Evolutionary conservation across 2,113 vertebrate species (phyloP).

Genomic region (Donacobius atricapilla): DNA sequence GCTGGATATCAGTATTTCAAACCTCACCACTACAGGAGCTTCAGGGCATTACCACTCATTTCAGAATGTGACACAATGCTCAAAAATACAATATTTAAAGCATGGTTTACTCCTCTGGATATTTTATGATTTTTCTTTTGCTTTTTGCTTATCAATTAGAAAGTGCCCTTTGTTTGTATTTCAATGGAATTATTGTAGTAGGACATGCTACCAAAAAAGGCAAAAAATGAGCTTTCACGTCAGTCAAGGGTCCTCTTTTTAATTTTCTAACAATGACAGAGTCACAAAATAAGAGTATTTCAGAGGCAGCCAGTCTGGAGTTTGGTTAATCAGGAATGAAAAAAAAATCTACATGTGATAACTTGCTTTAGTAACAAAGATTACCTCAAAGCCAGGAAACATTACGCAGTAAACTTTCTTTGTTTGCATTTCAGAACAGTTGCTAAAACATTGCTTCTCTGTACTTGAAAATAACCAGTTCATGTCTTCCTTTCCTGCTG

Average conservation of each 20-base stretch:
- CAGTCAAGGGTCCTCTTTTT: background rate
- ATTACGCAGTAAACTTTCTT: background rate
- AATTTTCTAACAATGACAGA: background rate
- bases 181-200: background rate
- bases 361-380: background rate
- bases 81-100: background rate
- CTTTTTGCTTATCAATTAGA: constrained; percentile 1
- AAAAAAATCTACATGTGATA: background rate
- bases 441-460: background rate
- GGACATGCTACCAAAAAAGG: background rate
- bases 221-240: background rate
- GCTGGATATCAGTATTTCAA: background rate
- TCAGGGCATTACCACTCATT: background rate
- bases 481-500: rapidly evolving
- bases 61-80: background rate
- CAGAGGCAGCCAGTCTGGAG: background rate
- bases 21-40: background rate
- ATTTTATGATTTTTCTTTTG: background rate
- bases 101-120: background rate
- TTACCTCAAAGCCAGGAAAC: constrained; percentile 35
- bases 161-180: background rate
- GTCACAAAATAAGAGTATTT: background rate
- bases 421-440: background rate
- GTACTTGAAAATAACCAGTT: background rate
- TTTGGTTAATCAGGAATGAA: background rate